These are phyloP conservation scores for Archaeoteleia sp. DNA, from an alignment of 2,888 invertebrate genomes.

Conservation along the genomic window DNA sequence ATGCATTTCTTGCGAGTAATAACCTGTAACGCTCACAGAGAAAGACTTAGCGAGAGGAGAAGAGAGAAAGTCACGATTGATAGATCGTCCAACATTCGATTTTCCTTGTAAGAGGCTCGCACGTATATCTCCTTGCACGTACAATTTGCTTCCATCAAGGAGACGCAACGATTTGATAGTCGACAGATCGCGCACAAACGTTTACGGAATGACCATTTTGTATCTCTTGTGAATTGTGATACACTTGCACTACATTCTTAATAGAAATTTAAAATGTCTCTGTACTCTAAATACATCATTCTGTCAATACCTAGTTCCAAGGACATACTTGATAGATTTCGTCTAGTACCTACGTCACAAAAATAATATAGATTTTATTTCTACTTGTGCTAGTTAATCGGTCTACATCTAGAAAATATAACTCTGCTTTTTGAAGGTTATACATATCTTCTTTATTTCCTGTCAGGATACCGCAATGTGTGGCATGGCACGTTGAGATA, in stretches of 20 bases:
- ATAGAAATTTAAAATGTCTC: no score
- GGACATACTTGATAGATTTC: no score
- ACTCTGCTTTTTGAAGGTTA: no score
- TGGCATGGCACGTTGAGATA: conserved; percentile 24
- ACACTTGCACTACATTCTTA: no score
- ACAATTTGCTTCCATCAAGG: conserved; percentile 53
- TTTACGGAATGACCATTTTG: conserved; percentile 54
- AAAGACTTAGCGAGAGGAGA: conserved; percentile 36
- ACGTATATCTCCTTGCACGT: conserved; percentile 51
- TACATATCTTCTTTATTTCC: no score
- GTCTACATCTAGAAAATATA: no score
- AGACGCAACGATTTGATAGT: conserved; percentile 52
- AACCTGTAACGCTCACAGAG: conserved; percentile 67
- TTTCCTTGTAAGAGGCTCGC: conserved; percentile 63
- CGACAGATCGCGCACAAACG: conserved; percentile 39
- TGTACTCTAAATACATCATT: no score
- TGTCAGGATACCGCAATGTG: conserved; percentile 9
- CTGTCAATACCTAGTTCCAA: no score
- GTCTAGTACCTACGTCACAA: no score
- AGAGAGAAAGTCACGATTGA: conserved; percentile 61
- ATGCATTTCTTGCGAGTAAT: conserved; percentile 68
- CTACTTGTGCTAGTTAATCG: no score
- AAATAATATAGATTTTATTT: no score
- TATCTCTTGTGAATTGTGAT: no score
- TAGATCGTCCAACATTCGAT: conserved; percentile 65